phyloP scores from a whole-genome alignment of 2,888 invertebrate genomes.

The Pollenia amentaria region DNA sequence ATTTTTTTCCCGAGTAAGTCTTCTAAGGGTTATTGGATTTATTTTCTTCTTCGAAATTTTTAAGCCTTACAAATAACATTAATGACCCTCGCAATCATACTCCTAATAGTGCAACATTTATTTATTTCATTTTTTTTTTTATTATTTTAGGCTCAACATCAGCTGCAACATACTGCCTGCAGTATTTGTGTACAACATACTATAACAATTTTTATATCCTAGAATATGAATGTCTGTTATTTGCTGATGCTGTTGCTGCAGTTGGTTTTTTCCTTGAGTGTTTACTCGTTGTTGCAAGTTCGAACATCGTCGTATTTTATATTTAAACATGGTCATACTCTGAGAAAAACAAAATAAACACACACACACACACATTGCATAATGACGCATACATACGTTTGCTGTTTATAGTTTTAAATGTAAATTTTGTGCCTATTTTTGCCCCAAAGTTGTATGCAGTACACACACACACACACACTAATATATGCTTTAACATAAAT shows the following conservation, averaged over 20 bases:
- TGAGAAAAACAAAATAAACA: neutral
- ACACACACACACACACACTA: neutral
- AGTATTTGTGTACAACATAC: slow-evolving; percentile 54
- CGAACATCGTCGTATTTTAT: slow-evolving; percentile 72
- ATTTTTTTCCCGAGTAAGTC: too few species aligned
- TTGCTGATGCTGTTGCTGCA: slow-evolving; percentile 22
- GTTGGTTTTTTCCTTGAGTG: slow-evolving; percentile 36
- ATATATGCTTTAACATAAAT: neutral
- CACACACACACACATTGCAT: slow-evolving; percentile 64
- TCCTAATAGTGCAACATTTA: slow-evolving; percentile 55
- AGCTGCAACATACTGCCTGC: slow-evolving; percentile 66
- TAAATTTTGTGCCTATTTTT: slow-evolving; percentile 72
- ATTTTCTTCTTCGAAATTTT: too few species aligned
- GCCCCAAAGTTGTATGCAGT: slow-evolving; percentile 53
- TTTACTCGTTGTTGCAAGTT: slow-evolving; percentile 62
- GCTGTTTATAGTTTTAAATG: slow-evolving; percentile 71
- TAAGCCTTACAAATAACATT: neutral
- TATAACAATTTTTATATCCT: slow-evolving; percentile 66
- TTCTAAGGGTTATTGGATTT: too few species aligned
- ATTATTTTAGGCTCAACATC: slow-evolving; percentile 60
- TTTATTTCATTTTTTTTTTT: slow-evolving; percentile 51
- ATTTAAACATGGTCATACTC: slow-evolving; percentile 70
- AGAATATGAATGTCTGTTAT: slow-evolving; percentile 37
- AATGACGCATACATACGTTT: slow-evolving; percentile 71
- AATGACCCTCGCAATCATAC: slow-evolving; percentile 27